A percentile compares a stretch with the other conserved stretches of the same genome.
Conservation (phyloP, 2,113 vertebrate species). For the Zeus faber region DNA sequence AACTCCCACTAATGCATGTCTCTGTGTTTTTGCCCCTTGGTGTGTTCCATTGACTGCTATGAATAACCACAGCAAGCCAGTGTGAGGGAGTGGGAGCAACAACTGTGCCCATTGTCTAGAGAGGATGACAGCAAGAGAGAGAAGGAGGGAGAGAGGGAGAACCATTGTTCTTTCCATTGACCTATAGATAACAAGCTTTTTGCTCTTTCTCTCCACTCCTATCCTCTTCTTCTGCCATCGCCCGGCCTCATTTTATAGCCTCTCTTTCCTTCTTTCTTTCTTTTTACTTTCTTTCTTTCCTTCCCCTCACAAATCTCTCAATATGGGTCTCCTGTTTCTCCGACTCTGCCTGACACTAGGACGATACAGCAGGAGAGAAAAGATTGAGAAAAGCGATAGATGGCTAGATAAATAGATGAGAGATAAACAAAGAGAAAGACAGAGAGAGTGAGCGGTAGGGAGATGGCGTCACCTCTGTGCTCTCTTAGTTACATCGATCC, state of each 20-base stretch:
- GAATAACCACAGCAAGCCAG: not conserved
- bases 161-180: slow-evolving; percentile 40
- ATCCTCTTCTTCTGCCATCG: not conserved
- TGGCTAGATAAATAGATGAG: too few species aligned
- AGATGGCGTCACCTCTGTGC: too few species aligned
- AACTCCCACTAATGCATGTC: slow-evolving; percentile 5
- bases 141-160: not conserved
- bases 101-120: not conserved
- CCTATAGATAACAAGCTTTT: slow-evolving; percentile 24
- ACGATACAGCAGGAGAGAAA: too few species aligned
- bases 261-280: slow-evolving; percentile 25
- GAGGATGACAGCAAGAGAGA: slow-evolving; percentile 1
- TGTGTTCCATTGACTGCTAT: not conserved
- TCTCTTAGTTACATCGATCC: too few species aligned
- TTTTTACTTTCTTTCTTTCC: too few species aligned
- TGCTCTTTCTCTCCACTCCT: slow-evolving; percentile 14
- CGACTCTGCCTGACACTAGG: too few species aligned
- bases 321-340: too few species aligned
- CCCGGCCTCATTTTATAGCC: not conserved
- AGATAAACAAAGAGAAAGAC: too few species aligned
- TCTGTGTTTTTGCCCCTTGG: not conserved
- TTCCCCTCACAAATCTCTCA: too few species aligned
- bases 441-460: too few species aligned
- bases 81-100: not conserved
- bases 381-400: too few species aligned